Evolutionary conservation across 2,888 invertebrate genomes (phyloP).

Genomic region (Dynastes maya): DNA sequence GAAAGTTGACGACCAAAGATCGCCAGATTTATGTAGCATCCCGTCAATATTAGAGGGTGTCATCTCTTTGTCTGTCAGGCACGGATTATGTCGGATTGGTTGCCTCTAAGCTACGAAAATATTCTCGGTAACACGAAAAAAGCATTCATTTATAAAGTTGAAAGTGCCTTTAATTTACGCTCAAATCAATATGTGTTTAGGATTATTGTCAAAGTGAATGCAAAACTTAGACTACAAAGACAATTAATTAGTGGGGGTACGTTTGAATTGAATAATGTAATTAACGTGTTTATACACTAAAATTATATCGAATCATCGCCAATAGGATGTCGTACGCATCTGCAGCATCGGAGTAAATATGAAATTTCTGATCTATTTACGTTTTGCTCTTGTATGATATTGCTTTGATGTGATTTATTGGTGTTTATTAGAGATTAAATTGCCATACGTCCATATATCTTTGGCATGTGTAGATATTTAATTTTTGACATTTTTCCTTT

Average conservation of each 20-base stretch:
- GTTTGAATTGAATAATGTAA: constrained; percentile 34
- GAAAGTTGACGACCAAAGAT: constrained; percentile 56
- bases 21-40: constrained; percentile 60
- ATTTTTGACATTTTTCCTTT: no score
- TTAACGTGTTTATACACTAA: constrained; percentile 17
- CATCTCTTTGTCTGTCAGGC: constrained; percentile 59
- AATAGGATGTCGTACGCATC: not conserved
- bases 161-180: not conserved
- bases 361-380: not conserved
- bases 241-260: constrained; percentile 36
- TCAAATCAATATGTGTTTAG: not conserved
- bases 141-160: not conserved
- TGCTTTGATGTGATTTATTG: not conserved
- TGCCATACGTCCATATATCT: not conserved
- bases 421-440: not conserved
- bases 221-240: constrained; percentile 10
- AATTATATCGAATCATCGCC: constrained; percentile 16
- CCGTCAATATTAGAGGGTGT: constrained; percentile 60
- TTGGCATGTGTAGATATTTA: no score
- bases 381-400: not conserved
- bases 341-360: not conserved
- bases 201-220: constrained; percentile 25
- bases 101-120: constrained; percentile 53
- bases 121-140: constrained; percentile 5
- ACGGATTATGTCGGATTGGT: constrained; percentile 59